A percentile compares a stretch with the other conserved stretches of the same genome.
These are phyloP conservation scores for Yponomeuta malinellus DNA, from an alignment of 2,888 invertebrate species.

Conservation along the genomic window DNA sequence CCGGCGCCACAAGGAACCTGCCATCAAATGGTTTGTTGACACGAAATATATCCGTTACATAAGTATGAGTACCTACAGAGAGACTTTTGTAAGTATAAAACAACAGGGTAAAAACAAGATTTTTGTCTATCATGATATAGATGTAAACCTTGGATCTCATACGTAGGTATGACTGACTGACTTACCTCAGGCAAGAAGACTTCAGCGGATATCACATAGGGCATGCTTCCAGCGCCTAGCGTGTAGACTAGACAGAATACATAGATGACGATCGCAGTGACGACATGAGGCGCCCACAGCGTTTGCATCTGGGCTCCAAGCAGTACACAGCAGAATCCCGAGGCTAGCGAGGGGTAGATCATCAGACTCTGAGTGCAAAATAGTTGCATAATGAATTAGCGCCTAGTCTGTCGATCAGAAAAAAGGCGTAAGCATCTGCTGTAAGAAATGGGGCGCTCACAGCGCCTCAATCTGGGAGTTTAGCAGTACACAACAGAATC, in stretches of 20 bases:
- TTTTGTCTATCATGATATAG: too few relatives aligned
- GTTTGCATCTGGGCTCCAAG: conserved; percentile 45
- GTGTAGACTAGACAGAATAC: conserved; percentile 35
- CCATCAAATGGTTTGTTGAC: too few relatives aligned
- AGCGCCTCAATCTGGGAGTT: too few relatives aligned
- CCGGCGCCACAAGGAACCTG: too few relatives aligned
- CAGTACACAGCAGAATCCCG: conserved; percentile 34
- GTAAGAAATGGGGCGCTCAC: too few relatives aligned
- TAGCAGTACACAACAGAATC: too few relatives aligned
- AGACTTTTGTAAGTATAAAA: too few relatives aligned
- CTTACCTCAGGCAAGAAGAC: conserved; percentile 51
- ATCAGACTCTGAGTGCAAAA: conserved; percentile 35
- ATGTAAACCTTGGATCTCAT: too few relatives aligned
- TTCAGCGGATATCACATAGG: conserved; percentile 42
- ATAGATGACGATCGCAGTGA: conserved; percentile 39
- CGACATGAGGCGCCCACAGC: conserved; percentile 46
- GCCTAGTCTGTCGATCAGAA: neutral
- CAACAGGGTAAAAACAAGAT: too few relatives aligned
- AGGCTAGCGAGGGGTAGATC: conserved; percentile 36
- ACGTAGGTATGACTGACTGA: too few relatives aligned
- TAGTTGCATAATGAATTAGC: neutral
- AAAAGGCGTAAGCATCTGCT: neutral
- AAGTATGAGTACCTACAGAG: too few relatives aligned
- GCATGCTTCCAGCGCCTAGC: conserved; percentile 47
- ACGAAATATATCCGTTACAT: too few relatives aligned